A percentile compares a stretch with the other conserved stretches of the same genome.
These are phyloP conservation scores for Trissonchulus latispiculum DNA, from an alignment of 2,888 invertebrate genomes.

Conservation along the genomic window DNA sequence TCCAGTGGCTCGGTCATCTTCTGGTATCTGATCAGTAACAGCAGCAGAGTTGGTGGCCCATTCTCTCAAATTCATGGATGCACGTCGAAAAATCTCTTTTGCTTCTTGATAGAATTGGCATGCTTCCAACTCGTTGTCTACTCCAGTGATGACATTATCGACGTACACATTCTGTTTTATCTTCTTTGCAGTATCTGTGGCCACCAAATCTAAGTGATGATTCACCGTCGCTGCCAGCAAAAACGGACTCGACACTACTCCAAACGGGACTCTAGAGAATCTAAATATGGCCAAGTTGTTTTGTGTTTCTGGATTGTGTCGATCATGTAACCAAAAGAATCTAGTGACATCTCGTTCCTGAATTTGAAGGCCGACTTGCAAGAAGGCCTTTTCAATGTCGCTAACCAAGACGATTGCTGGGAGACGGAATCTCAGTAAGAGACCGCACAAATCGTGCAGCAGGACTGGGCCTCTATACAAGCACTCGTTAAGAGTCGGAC, in stretches of 20 bases:
- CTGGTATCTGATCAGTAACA: no score
- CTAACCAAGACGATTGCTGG: conserved; percentile 23
- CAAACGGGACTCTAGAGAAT: neutral
- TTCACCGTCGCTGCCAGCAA: conserved; percentile 13
- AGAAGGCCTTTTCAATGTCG: conserved; percentile 13
- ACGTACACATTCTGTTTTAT: conserved; percentile 22
- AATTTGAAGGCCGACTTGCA: conserved; percentile 25
- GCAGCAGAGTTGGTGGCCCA: no score
- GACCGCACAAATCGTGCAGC: conserved; percentile 21
- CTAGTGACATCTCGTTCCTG: conserved; percentile 23
- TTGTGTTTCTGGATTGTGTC: neutral
- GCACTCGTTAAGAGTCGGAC: conserved; percentile 25
- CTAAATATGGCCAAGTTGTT: neutral
- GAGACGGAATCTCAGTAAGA: conserved; percentile 25
- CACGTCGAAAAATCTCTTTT: no score
- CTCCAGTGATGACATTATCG: no score
- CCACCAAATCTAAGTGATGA: neutral
- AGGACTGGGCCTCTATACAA: conserved; percentile 25
- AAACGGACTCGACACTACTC: conserved; percentile 20
- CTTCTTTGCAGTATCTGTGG: neutral
- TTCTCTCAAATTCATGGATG: no score
- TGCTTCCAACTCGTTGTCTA: no score
- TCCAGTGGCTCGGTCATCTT: no score
- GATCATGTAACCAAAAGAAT: conserved; percentile 26
- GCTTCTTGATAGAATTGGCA: no score